Conservation (phyloP, 2,888 invertebrate species). For the Nowickia ferox region DNA sequence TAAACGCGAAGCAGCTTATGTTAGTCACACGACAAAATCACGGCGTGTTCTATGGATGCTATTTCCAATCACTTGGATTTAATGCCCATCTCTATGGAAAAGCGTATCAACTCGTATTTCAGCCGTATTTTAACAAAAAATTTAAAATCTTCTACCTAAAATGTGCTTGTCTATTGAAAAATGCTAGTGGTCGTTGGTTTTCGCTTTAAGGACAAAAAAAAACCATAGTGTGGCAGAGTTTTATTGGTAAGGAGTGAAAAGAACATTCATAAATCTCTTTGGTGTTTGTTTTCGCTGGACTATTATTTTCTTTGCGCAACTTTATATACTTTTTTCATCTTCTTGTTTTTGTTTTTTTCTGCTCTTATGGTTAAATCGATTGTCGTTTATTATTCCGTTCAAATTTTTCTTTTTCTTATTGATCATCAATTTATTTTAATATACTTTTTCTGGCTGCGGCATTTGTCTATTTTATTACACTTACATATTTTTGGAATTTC, state of each 20-base stretch:
- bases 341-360: not conserved
- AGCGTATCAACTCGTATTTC: not conserved
- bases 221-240: not conserved
- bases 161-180: not conserved
- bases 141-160: not conserved
- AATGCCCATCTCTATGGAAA: not conserved
- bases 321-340: not conserved
- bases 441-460: not conserved
- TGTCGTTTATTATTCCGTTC: slow-evolving; percentile 39
- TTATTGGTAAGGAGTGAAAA: not conserved
- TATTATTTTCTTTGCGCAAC: slow-evolving; percentile 1
- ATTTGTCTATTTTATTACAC: slow-evolving; percentile 25
- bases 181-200: not conserved
- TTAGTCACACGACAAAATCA: no score
- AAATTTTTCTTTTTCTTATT: not conserved
- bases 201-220: not conserved
- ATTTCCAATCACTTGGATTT: no score
- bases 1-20: no score
- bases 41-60: no score
- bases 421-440: slow-evolving; percentile 23
- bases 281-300: slow-evolving; percentile 15
- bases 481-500: not conserved
- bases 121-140: not conserved
- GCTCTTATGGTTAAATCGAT: slow-evolving; percentile 16
- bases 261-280: slow-evolving; percentile 22